Conservation (phyloP, 2,888 invertebrate species). For the Sinohyriopsis cumingii region DNA sequence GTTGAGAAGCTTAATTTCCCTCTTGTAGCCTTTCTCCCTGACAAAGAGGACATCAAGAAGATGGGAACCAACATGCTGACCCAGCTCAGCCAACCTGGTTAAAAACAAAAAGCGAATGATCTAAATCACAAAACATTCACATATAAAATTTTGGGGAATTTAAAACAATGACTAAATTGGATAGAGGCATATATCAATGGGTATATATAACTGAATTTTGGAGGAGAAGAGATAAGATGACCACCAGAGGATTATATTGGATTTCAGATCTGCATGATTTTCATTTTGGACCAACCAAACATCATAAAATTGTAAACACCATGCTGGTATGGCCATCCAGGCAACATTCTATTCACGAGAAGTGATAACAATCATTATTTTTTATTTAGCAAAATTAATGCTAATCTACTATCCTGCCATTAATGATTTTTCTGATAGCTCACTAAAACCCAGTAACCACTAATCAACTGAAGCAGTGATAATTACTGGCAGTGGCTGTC, state of each 20-base stretch:
- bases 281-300: too few species aligned
- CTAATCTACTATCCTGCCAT: too few species aligned
- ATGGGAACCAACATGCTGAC: slow-evolving; percentile 94
- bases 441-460: too few species aligned
- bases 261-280: background rate
- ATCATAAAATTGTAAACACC: too few species aligned
- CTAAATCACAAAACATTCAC: background rate
- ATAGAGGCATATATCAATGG: background rate
- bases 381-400: too few species aligned
- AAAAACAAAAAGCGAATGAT: background rate
- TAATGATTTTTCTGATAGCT: too few species aligned
- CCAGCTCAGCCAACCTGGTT: slow-evolving; percentile 91
- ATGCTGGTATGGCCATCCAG: too few species aligned
- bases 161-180: background rate
- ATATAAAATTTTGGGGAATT: background rate
- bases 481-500: too few species aligned
- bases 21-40: slow-evolving; percentile 92
- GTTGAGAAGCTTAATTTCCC: slow-evolving; percentile 95
- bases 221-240: background rate
- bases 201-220: background rate
- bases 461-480: too few species aligned
- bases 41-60: slow-evolving; percentile 94
- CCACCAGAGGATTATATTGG: background rate
- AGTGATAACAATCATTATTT: too few species aligned
- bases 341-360: too few species aligned